Percentiles rank a stretch among this genome's conserved stretches.
Conservation (phyloP, 2,797 vertebrate species). For the Falco cherrug region DNA sequence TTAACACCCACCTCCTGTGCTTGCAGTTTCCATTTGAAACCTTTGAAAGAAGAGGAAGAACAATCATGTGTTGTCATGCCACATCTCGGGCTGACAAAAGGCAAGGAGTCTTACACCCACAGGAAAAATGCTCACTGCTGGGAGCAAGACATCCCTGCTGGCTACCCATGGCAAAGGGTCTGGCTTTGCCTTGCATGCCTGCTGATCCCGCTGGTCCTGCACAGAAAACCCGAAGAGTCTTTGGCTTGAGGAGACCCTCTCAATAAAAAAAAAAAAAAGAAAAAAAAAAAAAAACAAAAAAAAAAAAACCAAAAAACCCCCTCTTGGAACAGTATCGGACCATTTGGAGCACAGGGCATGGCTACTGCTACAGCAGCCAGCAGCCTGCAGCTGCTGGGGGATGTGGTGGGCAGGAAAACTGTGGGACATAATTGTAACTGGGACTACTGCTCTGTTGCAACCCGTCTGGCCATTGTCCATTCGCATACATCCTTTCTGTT, state of each 20-base stretch:
- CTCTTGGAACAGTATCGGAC: background rate
- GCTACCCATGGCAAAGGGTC: background rate
- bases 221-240: background rate
- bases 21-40: background rate
- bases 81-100: background rate
- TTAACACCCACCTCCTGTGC: background rate
- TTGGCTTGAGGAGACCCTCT: no score
- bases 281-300: no score
- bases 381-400: background rate
- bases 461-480: background rate
- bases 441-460: background rate
- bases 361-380: fast-evolving
- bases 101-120: background rate
- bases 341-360: background rate
- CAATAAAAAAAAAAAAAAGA: no score
- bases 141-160: background rate
- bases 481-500: background rate
- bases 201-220: background rate
- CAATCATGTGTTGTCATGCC: background rate
- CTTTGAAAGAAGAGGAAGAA: background rate
- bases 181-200: background rate
- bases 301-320: no score
- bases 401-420: fast-evolving
- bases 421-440: background rate
- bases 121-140: background rate